These are phyloP conservation scores for Chrysodeixis includens DNA, from an alignment of 2,888 invertebrate genomes.

Conservation along the genomic window DNA sequence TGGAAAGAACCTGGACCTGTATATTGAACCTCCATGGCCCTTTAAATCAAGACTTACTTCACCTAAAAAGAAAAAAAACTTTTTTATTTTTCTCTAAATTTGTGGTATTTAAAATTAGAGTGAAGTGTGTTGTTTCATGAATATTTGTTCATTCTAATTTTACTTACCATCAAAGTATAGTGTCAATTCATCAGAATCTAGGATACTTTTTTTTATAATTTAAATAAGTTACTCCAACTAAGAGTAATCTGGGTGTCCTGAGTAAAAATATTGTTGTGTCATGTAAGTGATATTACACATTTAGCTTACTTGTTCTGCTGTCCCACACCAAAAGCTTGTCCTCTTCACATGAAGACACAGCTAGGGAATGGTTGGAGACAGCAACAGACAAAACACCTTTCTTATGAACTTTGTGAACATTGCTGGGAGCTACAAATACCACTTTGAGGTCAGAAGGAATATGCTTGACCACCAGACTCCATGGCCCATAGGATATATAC, in stretches of 20 bases:
- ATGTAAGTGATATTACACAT: not conserved
- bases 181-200: too few species aligned
- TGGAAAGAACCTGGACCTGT: constrained; percentile 92
- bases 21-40: constrained; percentile 92
- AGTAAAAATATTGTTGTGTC: too few species aligned
- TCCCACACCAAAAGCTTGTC: constrained; percentile 91
- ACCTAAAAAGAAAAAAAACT: constrained; percentile 63
- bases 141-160: too few species aligned
- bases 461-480: constrained; percentile 84
- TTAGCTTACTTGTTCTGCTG: constrained; percentile 86
- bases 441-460: constrained; percentile 78
- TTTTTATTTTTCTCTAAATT: not conserved
- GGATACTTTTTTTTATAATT: too few species aligned
- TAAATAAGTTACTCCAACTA: too few species aligned
- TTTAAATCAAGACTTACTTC: constrained; percentile 84
- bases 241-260: too few species aligned
- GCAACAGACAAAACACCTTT: constrained; percentile 89
- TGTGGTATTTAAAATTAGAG: not conserved
- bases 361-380: constrained; percentile 89
- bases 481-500: constrained; percentile 77
- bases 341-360: constrained; percentile 90
- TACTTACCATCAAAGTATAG: too few species aligned
- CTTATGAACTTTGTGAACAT: constrained; percentile 81
- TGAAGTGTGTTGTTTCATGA: not conserved
- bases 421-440: constrained; percentile 87